Conservation (phyloP, 2,888 invertebrate genomes). For the Trisateles emortualis region DNA sequence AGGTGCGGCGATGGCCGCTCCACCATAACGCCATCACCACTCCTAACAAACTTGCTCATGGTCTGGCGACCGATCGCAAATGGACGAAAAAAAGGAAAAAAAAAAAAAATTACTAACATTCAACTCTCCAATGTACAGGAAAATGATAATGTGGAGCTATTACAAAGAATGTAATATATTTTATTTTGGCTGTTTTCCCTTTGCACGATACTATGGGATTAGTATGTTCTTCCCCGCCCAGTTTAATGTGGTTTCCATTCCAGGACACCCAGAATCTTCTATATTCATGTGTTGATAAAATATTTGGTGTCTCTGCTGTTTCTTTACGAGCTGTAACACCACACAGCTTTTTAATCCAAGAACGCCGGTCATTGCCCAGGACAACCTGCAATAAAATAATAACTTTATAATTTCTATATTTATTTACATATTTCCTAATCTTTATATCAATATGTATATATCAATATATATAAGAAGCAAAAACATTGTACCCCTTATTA, state of each 20-base stretch:
- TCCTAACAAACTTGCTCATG: no score
- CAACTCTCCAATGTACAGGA: constrained; percentile 58
- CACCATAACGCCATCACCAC: no score
- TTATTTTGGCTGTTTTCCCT: constrained; percentile 47
- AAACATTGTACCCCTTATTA: no score
- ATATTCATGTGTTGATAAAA: constrained; percentile 73
- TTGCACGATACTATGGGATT: constrained; percentile 52
- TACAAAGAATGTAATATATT: constrained; percentile 56
- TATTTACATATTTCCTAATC: no score
- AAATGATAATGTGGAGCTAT: constrained; percentile 15
- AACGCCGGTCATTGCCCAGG: constrained; percentile 50
- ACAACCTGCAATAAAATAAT: constrained; percentile 48
- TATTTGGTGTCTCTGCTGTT: constrained; percentile 67
- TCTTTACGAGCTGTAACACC: constrained; percentile 33
- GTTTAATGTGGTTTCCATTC: constrained; percentile 70
- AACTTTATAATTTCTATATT: constrained; percentile 5
- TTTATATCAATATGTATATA: no score
- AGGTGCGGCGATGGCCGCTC: no score
- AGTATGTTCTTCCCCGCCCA: constrained; percentile 72
- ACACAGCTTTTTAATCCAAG: constrained; percentile 50
- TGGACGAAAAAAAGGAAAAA: no score
- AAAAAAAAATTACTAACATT: constrained; percentile 64
- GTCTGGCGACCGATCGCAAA: no score
- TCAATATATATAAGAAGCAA: no score
- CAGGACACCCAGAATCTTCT: constrained; percentile 83